Base-by-base conservation (phyloP, 2,888 invertebrate species). In the Sarcophaga subvicina region DNA sequence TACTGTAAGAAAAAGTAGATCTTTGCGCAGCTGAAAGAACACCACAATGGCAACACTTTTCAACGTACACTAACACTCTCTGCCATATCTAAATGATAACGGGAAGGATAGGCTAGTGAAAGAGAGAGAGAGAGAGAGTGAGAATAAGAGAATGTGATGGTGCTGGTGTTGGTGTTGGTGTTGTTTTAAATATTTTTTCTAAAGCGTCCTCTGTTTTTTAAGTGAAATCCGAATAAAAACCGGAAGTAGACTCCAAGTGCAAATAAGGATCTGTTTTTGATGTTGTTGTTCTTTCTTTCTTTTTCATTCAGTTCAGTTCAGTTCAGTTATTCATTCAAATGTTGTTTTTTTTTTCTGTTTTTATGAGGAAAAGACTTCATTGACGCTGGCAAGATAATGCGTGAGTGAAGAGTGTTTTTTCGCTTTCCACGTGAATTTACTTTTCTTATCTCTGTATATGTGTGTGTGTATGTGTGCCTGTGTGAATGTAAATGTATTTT, bases 231-330 rank as follows among this genome's bases (percentile, higher is more conserved):
- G 83, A 88, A 88, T 54, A 87, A 72, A 79, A 81, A 89, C 88
- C 89, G 89, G 88, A 89, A 89, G 89, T 88, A 85, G 70, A 78
- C 84, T 86, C 88, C 87, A 88, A 88, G 85, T 89, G 88, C 87
- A 89, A 88, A 88, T 82, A 87, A 87, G 89, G 88, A 89, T 88
- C 79, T 86, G 77, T 63, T 62, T 20, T 45, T 20, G 54, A 54
- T 54, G 14, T 12, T 54, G 54, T 54, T 54, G 14, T 20, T 27
- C 25, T 54, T 77, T 22, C 45, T 76, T 64, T 22, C 22, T 14
- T 22, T 45, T 22, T 22, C 25, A 25, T 64, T 17, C 22, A 45
- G 8, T 37, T 37, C 37, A 37, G 8, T 37, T 37, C 1, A 37
- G 37, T 8, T 37, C 37, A 37, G 37, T 67, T 25, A 63, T 66